Conservation (phyloP, 2,888 invertebrate genomes). For the Drosophila ochracea region DNA sequence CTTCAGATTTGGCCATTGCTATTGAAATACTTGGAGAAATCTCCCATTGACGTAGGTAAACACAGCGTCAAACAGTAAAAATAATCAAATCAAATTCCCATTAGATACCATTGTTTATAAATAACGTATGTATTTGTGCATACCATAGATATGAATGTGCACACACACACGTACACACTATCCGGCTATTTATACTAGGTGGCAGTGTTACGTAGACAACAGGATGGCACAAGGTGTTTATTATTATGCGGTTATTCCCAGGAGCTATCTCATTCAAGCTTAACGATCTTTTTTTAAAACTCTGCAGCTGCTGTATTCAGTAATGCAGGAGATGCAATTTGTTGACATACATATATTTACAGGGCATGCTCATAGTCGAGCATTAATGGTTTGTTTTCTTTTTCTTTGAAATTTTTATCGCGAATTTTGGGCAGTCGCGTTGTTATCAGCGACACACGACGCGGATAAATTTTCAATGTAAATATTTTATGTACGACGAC, state of each 20-base stretch:
- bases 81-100: slow-evolving; percentile 54
- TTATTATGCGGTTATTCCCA: slow-evolving; percentile 11
- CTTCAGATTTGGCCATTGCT: slow-evolving; percentile 33
- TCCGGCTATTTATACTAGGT: not conserved
- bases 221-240: slow-evolving; percentile 11
- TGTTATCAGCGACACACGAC: slow-evolving; percentile 25
- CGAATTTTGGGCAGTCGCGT: slow-evolving; percentile 4
- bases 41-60: slow-evolving; percentile 69
- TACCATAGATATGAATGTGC: not conserved
- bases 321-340: not conserved
- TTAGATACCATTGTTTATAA: slow-evolving; percentile 50
- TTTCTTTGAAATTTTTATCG: slow-evolving; percentile 28
- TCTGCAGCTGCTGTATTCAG: not conserved
- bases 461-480: slow-evolving; percentile 17
- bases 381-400: not conserved
- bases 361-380: not conserved
- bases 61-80: slow-evolving; percentile 34
- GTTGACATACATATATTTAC: not conserved
- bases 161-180: not conserved
- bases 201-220: slow-evolving; percentile 1
- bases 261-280: not conserved
- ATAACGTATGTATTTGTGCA: not conserved
- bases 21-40: slow-evolving; percentile 52
- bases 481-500: slow-evolving; percentile 1
- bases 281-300: not conserved